Evolutionary conservation across 1,140 invertebrate species (phyloP).

Genomic region (Schlechtendalia chinensis): DNA sequence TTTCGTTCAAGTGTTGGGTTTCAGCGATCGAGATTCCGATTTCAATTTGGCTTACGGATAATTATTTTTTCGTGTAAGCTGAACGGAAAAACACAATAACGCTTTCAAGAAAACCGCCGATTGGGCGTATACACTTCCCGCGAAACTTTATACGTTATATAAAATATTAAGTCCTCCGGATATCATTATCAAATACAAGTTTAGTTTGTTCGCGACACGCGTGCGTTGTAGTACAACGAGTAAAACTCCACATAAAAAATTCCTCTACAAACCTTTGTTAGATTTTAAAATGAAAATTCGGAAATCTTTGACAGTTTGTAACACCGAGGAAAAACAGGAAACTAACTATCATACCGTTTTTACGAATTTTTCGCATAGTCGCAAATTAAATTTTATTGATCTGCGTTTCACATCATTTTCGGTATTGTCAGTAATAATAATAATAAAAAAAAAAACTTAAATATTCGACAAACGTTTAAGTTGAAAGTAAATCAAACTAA

Average conservation of each 20-base stretch:
- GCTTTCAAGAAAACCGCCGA: too few relatives aligned
- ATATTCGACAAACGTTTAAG: background rate
- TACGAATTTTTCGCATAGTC: background rate
- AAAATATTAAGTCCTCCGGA: background rate
- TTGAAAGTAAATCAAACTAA: too few relatives aligned
- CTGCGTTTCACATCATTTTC: background rate
- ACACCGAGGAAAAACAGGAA: background rate
- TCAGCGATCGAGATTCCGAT: too few relatives aligned
- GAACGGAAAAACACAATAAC: too few relatives aligned
- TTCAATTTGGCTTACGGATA: too few relatives aligned
- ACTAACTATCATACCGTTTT: background rate
- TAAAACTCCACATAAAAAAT: background rate
- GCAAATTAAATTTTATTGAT: background rate
- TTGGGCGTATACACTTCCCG: too few relatives aligned
- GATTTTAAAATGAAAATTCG: background rate
- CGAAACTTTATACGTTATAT: background rate
- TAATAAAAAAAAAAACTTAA: background rate
- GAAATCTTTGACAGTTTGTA: background rate
- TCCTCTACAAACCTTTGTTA: background rate
- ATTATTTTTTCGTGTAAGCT: too few relatives aligned
- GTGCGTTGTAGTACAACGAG: too few relatives aligned
- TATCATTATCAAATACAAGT: constrained; percentile 2
- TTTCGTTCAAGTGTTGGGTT: too few relatives aligned
- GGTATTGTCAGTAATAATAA: background rate
- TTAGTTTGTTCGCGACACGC: background rate